Base-by-base conservation (phyloP, 2,888 invertebrate genomes). In the Lamellibrachia columna region DNA sequence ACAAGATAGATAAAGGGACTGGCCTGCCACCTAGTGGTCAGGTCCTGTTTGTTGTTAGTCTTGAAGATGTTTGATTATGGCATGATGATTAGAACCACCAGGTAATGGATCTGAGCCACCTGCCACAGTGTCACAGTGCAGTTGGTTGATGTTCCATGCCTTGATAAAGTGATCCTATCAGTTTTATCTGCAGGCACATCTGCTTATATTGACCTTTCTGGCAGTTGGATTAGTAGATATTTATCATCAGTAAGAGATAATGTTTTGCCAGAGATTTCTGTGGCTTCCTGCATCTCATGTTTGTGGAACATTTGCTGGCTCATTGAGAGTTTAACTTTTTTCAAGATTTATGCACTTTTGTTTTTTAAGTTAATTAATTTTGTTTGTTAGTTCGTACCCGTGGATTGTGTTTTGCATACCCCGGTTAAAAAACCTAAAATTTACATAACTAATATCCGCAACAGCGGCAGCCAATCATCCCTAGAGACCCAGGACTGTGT, bases 161-260 rank as follows among this genome's bases (percentile, higher is more conserved):
- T 75, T 75, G 75, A 75, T 75, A n/a, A 75, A 75, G 75, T 75
- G 75, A 75, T 75, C 75, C 75, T 75, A 75, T 75, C 22, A 75
- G 75, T 75, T 75, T 15, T 75, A 75, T 22, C 75, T 75, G 11
- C n/a, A 22, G 22, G 22, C 3, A 75, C 75, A 75, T 75, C 22
- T 75, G 75, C 22, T 75, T 15, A 15, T 22, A 22, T 75, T 22
- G 22, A 75, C 75, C 75, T 75, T 22, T 60, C 60, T 75, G 22
- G 75, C 75, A 22, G 75, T n/a, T 22, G n/a, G 75, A 75, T 75
- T 75, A 75, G 75, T 75, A 75, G 75, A 75, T 22, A 75, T 75
- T 75, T 75, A 75, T n/a, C 75, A 75, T 75, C n/a, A 75, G 22
- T 75, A 3, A 22, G 22, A 15, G 75, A 75, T 75, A 15, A 75